Evolutionary conservation across 2,113 vertebrate genomes (phyloP), one percentile per base, ranked within the genome.

Genomic region (Erythrolamprus reginae): DNA sequence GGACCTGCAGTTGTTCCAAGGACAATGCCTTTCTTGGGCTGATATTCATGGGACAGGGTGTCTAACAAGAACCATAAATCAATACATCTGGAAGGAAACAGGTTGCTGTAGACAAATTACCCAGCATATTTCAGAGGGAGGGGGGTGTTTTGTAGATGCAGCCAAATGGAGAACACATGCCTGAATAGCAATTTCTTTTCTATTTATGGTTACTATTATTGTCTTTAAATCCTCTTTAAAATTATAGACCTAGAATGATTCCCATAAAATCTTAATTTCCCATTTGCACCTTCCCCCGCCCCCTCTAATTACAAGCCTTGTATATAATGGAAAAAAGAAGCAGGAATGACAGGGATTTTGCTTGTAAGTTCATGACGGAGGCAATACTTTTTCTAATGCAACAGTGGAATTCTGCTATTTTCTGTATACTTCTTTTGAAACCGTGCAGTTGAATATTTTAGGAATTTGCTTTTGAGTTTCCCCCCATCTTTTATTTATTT

Each of bases 71-170:
- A 38, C 70, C 33, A 38, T 9, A 19, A 42, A 77, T 77, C 70
- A 77, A 77, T 17, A 77, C 70, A 77, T 77, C 33, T 77, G 70
- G 70, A 77, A 21, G 33, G 70, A 7, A 17, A 8, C 70, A 77
- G 70, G 70, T 77, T 42, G 33, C 70, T 77, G 33, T 92, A 94
- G 95, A 95, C 92, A 93, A 96, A 96, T 96, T 94, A 95, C 93
- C 92, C 15, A 0, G 89, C 93, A 77, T 88, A 92, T 94, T 96
- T 95, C 89, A 93, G 92, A 93, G 48, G 21, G 52, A 4, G 9
- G 92, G 93, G 93, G 92, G 93, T 95, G 93, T 95, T 94, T 95
- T 93, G 95, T 95, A 95, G 93, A 95, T 86, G 90, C 61, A 93
- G 95, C 93, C 95, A 96, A 93, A 93, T 92, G 92, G 89, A 92